Percentiles rank a stretch among this genome's conserved stretches.
These are phyloP conservation scores for Anarrhichthys ocellatus DNA, from an alignment of 2,113 vertebrate genomes.

Conservation along the genomic window DNA sequence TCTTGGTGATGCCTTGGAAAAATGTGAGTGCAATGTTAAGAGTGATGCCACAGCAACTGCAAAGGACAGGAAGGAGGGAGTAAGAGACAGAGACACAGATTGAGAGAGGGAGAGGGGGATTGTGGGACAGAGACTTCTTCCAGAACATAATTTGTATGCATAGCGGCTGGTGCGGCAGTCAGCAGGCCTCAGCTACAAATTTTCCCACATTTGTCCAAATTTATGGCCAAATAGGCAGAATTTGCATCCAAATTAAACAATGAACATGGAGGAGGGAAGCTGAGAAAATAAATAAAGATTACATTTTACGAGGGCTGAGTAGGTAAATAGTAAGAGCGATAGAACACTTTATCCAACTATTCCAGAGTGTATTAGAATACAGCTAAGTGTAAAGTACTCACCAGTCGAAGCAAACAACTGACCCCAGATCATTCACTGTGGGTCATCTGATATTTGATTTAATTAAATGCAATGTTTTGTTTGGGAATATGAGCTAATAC, in stretches of 20 bases:
- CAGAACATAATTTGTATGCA: slow-evolving; percentile 83
- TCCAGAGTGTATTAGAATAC: background rate
- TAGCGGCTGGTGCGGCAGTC: slow-evolving; percentile 54
- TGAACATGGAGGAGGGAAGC: slow-evolving; percentile 12
- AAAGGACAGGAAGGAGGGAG: slow-evolving; percentile 48
- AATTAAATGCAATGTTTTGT: slow-evolving; percentile 13
- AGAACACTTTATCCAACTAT: background rate
- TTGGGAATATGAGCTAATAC: slow-evolving; percentile 8
- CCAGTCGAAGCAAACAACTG: background rate
- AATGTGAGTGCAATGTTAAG: slow-evolving; percentile 79
- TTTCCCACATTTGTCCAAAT: slow-evolving; percentile 75
- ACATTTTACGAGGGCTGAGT: background rate
- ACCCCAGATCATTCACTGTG: slow-evolving; percentile 3
- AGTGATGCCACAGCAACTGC: slow-evolving; percentile 51
- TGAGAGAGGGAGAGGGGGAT: slow-evolving; percentile 40
- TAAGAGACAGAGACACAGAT: slow-evolving; percentile 46
- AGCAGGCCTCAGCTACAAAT: slow-evolving; percentile 75
- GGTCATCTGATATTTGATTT: background rate
- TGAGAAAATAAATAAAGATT: slow-evolving; percentile 26
- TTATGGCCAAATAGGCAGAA: slow-evolving; percentile 62
- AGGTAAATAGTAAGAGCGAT: background rate
- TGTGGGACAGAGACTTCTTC: slow-evolving; percentile 62
- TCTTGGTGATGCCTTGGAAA: slow-evolving; percentile 61
- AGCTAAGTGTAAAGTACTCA: background rate
- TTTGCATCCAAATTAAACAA: slow-evolving; percentile 66